Percentiles rank a stretch among this genome's conserved stretches.
phyloP scores from a whole-genome alignment of 1,140 invertebrate genomes.

The Cotesia chilonis region DNA sequence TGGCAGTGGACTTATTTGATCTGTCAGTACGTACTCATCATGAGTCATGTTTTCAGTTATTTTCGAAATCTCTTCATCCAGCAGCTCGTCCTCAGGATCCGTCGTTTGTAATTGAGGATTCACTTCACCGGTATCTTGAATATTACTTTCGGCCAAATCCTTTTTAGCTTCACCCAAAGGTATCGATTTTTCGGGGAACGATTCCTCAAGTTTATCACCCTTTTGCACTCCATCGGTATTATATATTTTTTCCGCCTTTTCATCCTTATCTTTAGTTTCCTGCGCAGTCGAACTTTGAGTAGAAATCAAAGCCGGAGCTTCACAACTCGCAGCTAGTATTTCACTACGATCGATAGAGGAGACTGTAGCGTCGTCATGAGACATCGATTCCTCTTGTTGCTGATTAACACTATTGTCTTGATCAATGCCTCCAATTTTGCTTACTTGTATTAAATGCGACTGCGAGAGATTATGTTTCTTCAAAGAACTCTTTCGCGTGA shows the following conservation, averaged over 20 bases:
- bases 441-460: slow-evolving; percentile 55
- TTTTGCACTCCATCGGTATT: slow-evolving; percentile 5
- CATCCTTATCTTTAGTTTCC: background rate
- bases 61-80: slow-evolving; percentile 64
- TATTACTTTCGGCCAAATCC: background rate
- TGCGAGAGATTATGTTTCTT: slow-evolving; percentile 62
- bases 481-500: slow-evolving; percentile 61
- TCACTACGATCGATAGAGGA: slow-evolving; percentile 31
- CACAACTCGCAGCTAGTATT: background rate
- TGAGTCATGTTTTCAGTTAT: slow-evolving; percentile 65
- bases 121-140: background rate
- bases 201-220: background rate
- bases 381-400: slow-evolving; percentile 30
- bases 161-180: background rate
- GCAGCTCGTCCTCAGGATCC: slow-evolving; percentile 56
- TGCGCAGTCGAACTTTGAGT: background rate
- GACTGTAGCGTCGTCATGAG: slow-evolving; percentile 24
- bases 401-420: slow-evolving; percentile 18
- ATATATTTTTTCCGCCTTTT: background rate
- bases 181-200: background rate
- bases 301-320: background rate
- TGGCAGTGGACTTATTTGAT: slow-evolving; percentile 55
- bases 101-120: slow-evolving; percentile 34
- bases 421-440: slow-evolving; percentile 40
- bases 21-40: slow-evolving; percentile 62